phyloP scores from a whole-genome alignment of 2,113 vertebrate species.

The Coreoperca whiteheadi region DNA sequence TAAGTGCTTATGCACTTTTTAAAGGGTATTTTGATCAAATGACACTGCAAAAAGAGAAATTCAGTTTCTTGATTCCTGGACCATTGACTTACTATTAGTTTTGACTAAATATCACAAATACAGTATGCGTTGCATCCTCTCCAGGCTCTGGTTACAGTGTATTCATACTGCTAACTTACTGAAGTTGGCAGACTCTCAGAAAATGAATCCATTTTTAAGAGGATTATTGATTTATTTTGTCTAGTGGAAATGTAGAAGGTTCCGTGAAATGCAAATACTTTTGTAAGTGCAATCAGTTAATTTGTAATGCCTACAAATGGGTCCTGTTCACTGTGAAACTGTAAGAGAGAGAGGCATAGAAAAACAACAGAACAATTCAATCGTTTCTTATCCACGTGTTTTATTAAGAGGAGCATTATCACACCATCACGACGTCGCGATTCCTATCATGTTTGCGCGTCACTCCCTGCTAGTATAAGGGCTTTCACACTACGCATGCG shows the following conservation, averaged over 20 bases:
- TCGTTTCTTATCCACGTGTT: background rate
- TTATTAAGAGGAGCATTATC: background rate
- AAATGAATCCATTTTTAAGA: constrained; percentile 19
- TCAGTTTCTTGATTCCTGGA: background rate
- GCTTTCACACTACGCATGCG: background rate
- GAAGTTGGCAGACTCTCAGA: constrained; percentile 28
- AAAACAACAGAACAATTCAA: constrained; percentile 1
- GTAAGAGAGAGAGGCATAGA: background rate
- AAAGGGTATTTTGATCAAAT: constrained; percentile 16
- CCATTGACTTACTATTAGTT: background rate
- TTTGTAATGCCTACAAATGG: background rate
- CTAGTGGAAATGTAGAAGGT: background rate
- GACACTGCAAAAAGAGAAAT: background rate
- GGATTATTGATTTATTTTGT: constrained; percentile 38
- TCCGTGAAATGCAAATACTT: constrained; percentile 29
- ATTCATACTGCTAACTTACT: background rate
- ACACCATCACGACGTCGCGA: constrained; percentile 1
- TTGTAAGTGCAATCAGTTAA: background rate
- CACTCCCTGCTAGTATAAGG: constrained; percentile 5
- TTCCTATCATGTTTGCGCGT: constrained; percentile 24
- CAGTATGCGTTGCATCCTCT: background rate
- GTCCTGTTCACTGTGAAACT: background rate
- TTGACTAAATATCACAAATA: background rate
- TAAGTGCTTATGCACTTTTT: constrained; percentile 53
- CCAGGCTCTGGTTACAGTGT: background rate